Evolutionary conservation across 2,888 invertebrate genomes (phyloP).

Genomic region (Pollenia griseotomentosa): DNA sequence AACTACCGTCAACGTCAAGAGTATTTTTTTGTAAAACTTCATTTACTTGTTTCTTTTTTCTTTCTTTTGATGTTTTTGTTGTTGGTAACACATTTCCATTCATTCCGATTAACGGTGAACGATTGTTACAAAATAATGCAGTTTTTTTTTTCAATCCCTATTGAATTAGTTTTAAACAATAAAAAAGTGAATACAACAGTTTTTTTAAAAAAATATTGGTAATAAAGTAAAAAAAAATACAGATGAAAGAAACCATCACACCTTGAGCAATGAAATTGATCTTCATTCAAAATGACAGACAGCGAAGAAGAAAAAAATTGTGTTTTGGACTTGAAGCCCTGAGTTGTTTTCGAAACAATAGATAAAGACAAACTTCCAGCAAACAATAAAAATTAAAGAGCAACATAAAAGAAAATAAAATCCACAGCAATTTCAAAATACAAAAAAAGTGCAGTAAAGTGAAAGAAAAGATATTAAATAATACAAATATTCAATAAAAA

Average conservation of each 20-base stretch:
- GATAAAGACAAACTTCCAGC: not conserved
- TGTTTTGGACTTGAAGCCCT: not conserved
- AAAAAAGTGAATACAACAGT: not conserved
- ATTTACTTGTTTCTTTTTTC: not conserved
- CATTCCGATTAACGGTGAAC: constrained; percentile 51
- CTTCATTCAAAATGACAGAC: constrained; percentile 27
- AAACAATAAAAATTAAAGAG: constrained; percentile 42
- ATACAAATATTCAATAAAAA: constrained; percentile 41
- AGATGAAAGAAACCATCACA: constrained; percentile 12
- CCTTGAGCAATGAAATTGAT: constrained; percentile 58
- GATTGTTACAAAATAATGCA: constrained; percentile 57
- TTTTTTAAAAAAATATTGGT: not conserved
- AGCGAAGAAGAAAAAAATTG: constrained; percentile 6
- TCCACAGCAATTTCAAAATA: constrained; percentile 11
- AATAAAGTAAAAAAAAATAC: constrained; percentile 5
- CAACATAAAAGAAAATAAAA: constrained; percentile 15
- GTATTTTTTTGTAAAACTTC: not conserved
- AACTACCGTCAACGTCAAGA: constrained; percentile 1
- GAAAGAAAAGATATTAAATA: constrained; percentile 49
- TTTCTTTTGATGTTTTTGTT: not conserved
- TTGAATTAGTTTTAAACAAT: constrained; percentile 28
- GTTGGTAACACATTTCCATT: constrained; percentile 18
- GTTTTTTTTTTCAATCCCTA: constrained; percentile 38
- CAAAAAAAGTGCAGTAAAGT: not conserved
- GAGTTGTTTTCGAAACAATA: not conserved